Evolutionary conservation across 2,113 vertebrate genomes (phyloP), one percentile per base, ranked within the genome.

Genomic region (Alouatta palliata): DNA sequence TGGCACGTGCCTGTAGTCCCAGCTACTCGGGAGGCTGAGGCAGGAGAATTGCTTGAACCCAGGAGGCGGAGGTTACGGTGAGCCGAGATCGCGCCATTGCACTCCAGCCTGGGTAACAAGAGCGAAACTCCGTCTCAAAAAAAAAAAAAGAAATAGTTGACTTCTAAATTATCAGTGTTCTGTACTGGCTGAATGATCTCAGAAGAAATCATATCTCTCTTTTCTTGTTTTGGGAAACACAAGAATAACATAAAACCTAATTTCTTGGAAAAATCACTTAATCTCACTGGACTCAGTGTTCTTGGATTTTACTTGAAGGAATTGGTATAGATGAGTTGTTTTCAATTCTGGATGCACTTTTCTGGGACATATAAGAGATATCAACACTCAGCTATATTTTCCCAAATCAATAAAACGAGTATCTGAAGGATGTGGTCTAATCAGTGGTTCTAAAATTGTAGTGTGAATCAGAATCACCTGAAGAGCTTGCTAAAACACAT

Each of bases 181-280:
- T 49, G n/a, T 70, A 43, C 32, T 71, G 66, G 66, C 75, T 81
- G 13, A 17, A 6, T 75, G 40, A 43, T 45, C 12, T 90, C 35
- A 95, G 32, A 97, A 92, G 52, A 94, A 87, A 94, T 75, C 52
- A 45, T 35, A 45, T 94, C 13, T 84, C n/a, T 77, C 43, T 19
- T 88, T 90, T 23, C 43, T 87, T 81, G 37, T 88, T 97, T 91
- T 87, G 14, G 56, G 82, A 90, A 80, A 90, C 14, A 61, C 7
- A 90, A 37, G 4, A 82, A 87, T 3, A 91, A 45, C 40, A 94
- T 82, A 79, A 96, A 94, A 71, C 3, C 5, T 27, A 35, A 83
- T 37, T 82, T 8, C 68, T 32, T 90, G 56, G 81, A 93, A 80
- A 88, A 96, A 49, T 81, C 30, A 70, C 27, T 70, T 80, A 43